These are phyloP conservation scores for Ennomos erosarius DNA, from an alignment of 2,888 invertebrate genomes.

Conservation along the genomic window DNA sequence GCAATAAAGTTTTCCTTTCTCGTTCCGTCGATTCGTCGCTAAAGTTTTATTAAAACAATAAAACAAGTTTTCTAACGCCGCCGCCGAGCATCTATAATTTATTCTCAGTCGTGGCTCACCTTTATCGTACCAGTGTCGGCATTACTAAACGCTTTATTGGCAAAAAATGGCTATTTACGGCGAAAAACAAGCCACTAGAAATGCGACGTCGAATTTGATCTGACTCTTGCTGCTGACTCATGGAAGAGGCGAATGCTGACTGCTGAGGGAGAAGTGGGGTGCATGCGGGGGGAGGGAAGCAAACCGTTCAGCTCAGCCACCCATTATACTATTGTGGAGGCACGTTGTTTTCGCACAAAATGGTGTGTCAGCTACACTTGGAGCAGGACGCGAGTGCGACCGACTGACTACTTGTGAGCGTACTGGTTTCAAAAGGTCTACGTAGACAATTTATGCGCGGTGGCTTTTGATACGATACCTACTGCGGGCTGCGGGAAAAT, in stretches of 20 bases:
- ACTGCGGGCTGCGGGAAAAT: conserved; percentile 28
- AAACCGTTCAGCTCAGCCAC: conserved; percentile 74
- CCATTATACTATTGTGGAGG: conserved; percentile 79
- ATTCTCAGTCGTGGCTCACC: conserved; percentile 56
- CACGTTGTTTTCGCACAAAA: conserved; percentile 78
- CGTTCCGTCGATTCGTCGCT: conserved; percentile 44
- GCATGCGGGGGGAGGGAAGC: conserved; percentile 49
- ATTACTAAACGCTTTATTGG: conserved; percentile 68
- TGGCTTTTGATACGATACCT: conserved; percentile 44
- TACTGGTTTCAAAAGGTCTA: conserved; percentile 51
- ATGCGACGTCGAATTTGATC: conserved; percentile 78
- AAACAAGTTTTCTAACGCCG: conserved; percentile 48
- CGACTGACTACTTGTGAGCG: conserved; percentile 31
- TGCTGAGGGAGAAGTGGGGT: conserved; percentile 40
- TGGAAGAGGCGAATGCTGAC: conserved; percentile 63
- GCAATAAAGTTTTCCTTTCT: conserved; percentile 37
- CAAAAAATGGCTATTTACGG: conserved; percentile 66
- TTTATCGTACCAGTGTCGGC: conserved; percentile 64
- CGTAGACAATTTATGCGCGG: conserved; percentile 59
- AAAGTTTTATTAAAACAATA: conserved; percentile 63
- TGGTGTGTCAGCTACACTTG: conserved; percentile 71
- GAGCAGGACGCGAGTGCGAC: conserved; percentile 56
- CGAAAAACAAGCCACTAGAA: conserved; percentile 75
- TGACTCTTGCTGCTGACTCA: conserved; percentile 77
- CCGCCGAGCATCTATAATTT: conserved; percentile 48